Conservation (phyloP, 2,888 invertebrate species). For the Selenia dentaria region DNA sequence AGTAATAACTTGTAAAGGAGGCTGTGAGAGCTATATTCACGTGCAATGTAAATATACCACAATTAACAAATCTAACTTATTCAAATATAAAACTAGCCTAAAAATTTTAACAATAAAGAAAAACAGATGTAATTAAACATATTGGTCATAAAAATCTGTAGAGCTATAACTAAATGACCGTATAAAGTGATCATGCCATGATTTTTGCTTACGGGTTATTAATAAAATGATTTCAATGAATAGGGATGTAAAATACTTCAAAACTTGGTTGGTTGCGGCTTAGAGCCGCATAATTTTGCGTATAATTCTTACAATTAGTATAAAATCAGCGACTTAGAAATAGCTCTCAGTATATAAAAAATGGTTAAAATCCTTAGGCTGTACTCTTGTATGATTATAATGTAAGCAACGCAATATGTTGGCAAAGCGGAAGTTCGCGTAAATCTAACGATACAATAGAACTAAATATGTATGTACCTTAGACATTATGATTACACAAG, state of each 20-base stretch:
- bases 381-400: conserved; percentile 82
- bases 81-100: conserved; percentile 83
- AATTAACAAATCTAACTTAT: conserved; percentile 84
- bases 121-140: conserved; percentile 73
- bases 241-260: conserved; percentile 80
- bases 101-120: conserved; percentile 83
- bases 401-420: conserved; percentile 84
- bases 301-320: conserved; percentile 72
- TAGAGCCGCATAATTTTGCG: conserved; percentile 67
- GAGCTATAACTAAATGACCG: conserved; percentile 84
- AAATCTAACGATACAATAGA: conserved; percentile 82
- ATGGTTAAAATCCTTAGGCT: conserved; percentile 84
- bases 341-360: conserved; percentile 83
- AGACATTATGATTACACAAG: conserved; percentile 81
- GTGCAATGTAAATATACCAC: conserved; percentile 81
- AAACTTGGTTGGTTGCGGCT: conserved; percentile 74
- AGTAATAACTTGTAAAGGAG: conserved; percentile 65
- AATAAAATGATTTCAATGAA: conserved; percentile 72
- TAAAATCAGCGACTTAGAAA: conserved; percentile 82
- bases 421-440: conserved; percentile 83
- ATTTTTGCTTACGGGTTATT: conserved; percentile 69
- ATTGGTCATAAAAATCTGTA: conserved; percentile 81
- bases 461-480: conserved; percentile 83
- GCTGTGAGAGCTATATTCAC: conserved; percentile 78
- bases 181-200: conserved; percentile 76